Evolutionary conservation across 2,888 invertebrate species (phyloP), one percentile per base, ranked within the genome.

Genomic region (Tipula helvola): DNA sequence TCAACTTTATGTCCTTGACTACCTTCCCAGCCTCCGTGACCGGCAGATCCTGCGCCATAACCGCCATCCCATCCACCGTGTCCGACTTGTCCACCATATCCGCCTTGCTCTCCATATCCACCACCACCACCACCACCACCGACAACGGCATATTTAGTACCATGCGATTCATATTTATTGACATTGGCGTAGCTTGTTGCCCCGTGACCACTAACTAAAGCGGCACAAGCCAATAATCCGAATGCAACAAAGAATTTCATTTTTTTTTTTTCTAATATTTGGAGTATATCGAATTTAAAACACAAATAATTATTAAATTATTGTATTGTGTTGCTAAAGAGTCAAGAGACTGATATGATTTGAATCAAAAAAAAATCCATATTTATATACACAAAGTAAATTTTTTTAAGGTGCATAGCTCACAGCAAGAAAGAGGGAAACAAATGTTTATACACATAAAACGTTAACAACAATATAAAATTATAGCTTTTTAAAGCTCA

Each of bases 141-240:
- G 57, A 28, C n/a, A 36, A n/a, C 52, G n/a, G 13, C 5, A 10
- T 52, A 39, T 10, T 12, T 36, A 18, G 16, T 42, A 44, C 42
- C 18, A 44, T 42, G 36, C n/a, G 36, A 41, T 39, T 39, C 41
- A 39, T 84, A 39, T 57, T 86, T 86, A 12, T 85, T 86, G 57
- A 87, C 83, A 47, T 52, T 86, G 52, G 86, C 86, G 86, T 87
- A 87, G 42, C 87, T 87, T 12, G 84, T 36, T 12, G 87, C 87
- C 16, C 41, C 84, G 42, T 86, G 83, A 57, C 87, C 87, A 12
- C 86, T 41, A 7, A 86, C 86, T 10, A 87, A 39, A 41, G 86
- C 85, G 16, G 86, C 86, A 13, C 87, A 85, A 13, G 86, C 85
- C 39, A 87, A 42, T 84, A 84, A 84, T 13, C 84, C 84, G 39